Evolutionary conservation across 2,888 invertebrate genomes (phyloP).

Genomic region (Leptopilina syphax): DNA sequence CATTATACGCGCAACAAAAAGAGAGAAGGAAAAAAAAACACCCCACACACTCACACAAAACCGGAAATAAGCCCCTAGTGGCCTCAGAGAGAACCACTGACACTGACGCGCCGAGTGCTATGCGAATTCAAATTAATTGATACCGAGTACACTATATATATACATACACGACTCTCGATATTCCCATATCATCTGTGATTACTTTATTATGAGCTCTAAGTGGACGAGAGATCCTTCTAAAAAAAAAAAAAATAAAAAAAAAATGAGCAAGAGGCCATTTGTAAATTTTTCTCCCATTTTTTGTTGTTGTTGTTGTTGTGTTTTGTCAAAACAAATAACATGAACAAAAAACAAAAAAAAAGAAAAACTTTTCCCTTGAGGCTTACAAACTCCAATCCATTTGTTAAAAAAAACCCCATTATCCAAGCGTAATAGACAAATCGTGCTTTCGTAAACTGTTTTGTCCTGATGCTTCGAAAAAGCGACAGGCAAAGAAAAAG

Average conservation of each 20-base stretch:
- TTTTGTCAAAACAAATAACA: background rate
- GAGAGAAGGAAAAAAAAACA: background rate
- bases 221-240: conserved; percentile 43
- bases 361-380: conserved; percentile 19
- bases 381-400: conserved; percentile 58
- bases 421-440: conserved; percentile 62
- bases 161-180: conserved; percentile 61
- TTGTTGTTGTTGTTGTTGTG: too few relatives aligned
- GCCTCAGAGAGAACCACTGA: conserved; percentile 34
- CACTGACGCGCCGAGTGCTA: conserved; percentile 24
- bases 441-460: conserved; percentile 60
- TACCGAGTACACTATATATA: conserved; percentile 42
- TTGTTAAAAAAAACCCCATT: conserved; percentile 64
- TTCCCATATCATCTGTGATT: conserved; percentile 68
- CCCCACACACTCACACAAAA: background rate
- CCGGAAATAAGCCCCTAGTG: conserved; percentile 31
- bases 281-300: conserved; percentile 11
- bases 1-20: background rate
- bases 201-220: conserved; percentile 70
- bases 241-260: conserved; percentile 1
- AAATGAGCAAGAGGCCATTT: conserved; percentile 11
- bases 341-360: background rate
- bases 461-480: conserved; percentile 39
- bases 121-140: conserved; percentile 36
- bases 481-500: conserved; percentile 45